These are phyloP conservation scores for Pseudomugil gertrudae DNA, from an alignment of 2,797 vertebrate species.

Conservation along the genomic window DNA sequence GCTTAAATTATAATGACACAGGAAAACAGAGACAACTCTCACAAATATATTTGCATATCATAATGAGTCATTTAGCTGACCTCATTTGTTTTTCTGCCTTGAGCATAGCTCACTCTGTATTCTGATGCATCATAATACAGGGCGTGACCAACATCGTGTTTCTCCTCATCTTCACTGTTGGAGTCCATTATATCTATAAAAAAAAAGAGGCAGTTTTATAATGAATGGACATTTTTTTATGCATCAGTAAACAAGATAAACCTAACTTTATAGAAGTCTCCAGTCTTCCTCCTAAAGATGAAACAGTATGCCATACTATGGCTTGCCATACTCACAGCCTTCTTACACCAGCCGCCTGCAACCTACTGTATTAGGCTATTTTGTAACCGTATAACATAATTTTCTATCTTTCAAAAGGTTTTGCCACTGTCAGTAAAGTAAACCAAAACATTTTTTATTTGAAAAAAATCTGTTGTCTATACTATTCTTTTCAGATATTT, in stretches of 20 bases:
- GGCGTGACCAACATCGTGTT: conserved; percentile 31
- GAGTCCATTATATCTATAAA: conserved; percentile 70
- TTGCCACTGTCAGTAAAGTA: neutral
- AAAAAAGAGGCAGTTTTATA: neutral
- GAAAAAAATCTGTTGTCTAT: no score
- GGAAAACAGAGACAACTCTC: neutral
- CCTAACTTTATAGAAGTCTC: neutral
- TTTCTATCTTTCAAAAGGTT: neutral
- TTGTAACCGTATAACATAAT: neutral
- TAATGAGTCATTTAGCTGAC: conserved; percentile 27
- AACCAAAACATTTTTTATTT: neutral
- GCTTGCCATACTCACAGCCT: no score
- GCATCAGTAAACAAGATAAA: neutral
- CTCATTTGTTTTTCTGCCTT: conserved; percentile 33
- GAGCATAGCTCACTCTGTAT: conserved; percentile 62
- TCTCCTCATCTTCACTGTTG: conserved; percentile 55
- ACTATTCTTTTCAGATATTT: no score
- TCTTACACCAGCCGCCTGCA: no score
- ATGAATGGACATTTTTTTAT: neutral
- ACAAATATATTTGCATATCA: conserved; percentile 1
- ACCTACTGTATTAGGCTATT: neutral
- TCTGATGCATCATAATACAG: conserved; percentile 45
- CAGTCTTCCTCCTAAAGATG: neutral
- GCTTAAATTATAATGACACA: neutral
- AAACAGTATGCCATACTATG: no score